A percentile compares a stretch with the other conserved stretches of the same genome.
phyloP scores from a whole-genome alignment of 2,797 vertebrate species.

The Sebastes cheni region DNA sequence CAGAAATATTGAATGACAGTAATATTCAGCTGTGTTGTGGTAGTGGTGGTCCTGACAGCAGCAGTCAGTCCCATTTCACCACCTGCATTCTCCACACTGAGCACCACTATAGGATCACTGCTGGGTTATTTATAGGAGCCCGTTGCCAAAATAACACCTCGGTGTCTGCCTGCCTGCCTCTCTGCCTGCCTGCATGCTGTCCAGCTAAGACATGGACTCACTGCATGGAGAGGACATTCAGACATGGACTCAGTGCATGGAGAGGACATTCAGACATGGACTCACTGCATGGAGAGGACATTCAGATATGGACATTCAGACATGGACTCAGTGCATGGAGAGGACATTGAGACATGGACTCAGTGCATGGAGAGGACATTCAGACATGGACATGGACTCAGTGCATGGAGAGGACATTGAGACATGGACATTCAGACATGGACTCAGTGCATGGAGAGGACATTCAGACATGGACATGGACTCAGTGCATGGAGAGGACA shows the following conservation, averaged over 20 bases:
- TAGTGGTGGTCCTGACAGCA: constrained; percentile 36
- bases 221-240: constrained; percentile 55
- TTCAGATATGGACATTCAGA: too few species aligned
- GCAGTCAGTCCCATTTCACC: constrained; percentile 56
- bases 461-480: too few species aligned
- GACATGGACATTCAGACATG: too few species aligned
- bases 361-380: too few species aligned
- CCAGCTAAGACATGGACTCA: constrained; percentile 36
- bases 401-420: too few species aligned
- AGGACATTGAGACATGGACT: too few species aligned
- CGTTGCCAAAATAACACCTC: constrained; percentile 79
- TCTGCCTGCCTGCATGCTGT: constrained; percentile 23
- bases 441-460: too few species aligned
- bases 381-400: too few species aligned
- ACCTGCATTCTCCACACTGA: constrained; percentile 55
- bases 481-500: too few species aligned
- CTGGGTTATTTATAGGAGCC: constrained; percentile 82
- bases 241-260: neutral
- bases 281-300: too few species aligned
- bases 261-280: too few species aligned
- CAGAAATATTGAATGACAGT: accelerated
- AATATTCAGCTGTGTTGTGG: neutral
- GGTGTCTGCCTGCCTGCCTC: constrained; percentile 42
- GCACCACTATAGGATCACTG: constrained; percentile 63
- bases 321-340: too few species aligned